phyloP scores from a whole-genome alignment of 2,888 invertebrate species.

The Hirtodrosophila trivittata region DNA sequence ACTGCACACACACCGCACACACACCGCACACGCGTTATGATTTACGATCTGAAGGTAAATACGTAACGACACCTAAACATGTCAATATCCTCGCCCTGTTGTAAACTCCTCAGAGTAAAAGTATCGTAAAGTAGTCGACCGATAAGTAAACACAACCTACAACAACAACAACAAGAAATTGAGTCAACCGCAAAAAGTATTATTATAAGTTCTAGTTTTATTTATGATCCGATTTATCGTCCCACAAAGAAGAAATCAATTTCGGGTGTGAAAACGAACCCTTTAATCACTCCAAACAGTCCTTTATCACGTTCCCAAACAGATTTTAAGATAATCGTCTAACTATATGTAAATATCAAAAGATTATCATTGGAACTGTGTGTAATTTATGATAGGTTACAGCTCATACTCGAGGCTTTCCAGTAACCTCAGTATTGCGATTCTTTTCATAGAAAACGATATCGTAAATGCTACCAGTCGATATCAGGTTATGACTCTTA shows the following conservation, averaged over 20 bases:
- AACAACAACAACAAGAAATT: conserved; percentile 29
- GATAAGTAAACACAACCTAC: conserved; percentile 64
- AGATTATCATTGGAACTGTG: neutral
- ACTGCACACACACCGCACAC: conserved; percentile 18
- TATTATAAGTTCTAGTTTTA: conserved; percentile 36
- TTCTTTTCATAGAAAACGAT: conserved; percentile 47
- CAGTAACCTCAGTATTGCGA: conserved; percentile 49
- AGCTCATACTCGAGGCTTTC: neutral
- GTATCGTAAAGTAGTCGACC: conserved; percentile 66
- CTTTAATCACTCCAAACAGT: conserved; percentile 24
- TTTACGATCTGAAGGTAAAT: conserved; percentile 75
- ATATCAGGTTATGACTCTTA: conserved; percentile 57
- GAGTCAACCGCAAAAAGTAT: neutral
- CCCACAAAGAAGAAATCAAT: conserved; percentile 58
- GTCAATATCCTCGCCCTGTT: conserved; percentile 74
- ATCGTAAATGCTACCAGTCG: conserved; percentile 73
- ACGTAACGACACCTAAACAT: conserved; percentile 79
- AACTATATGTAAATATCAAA: conserved; percentile 3
- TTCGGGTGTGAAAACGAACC: conserved; percentile 39
- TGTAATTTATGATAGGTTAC: neutral
- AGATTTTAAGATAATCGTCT: conserved; percentile 20
- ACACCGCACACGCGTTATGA: conserved; percentile 74
- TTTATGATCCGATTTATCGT: conserved; percentile 43
- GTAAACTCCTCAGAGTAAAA: conserved; percentile 77
- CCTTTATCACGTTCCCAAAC: conserved; percentile 36